phyloP scores from a whole-genome alignment of 2,797 vertebrate species.

The Toxotes lorentzi region DNA sequence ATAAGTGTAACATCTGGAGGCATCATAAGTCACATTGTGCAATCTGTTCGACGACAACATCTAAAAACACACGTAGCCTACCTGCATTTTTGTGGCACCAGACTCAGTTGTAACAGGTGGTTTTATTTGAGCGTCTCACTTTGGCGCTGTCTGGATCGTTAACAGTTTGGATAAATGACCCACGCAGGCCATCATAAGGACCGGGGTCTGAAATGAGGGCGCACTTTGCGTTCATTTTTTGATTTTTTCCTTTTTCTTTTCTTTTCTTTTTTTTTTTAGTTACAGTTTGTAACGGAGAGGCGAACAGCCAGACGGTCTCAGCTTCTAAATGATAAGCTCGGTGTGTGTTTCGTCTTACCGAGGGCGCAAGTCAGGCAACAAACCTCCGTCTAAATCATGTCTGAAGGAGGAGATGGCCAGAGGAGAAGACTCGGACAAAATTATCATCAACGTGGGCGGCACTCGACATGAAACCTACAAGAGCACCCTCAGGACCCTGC shows the following conservation, averaged over 20 bases:
- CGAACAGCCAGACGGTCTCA: conserved; percentile 71
- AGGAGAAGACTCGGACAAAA: conserved; percentile 96
- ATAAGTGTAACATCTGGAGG: conserved; percentile 20
- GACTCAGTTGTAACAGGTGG: conserved; percentile 73
- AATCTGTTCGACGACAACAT: neutral
- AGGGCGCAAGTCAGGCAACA: conserved; percentile 98
- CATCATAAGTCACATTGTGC: neutral
- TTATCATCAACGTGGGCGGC: conserved; percentile 97
- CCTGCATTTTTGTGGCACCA: conserved; percentile 10
- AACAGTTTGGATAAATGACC: conserved; percentile 27
- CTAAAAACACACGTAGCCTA: neutral
- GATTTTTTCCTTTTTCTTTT: no score
- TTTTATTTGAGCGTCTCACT: conserved; percentile 55
- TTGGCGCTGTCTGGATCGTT: conserved; percentile 13
- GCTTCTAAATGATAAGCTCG: conserved; percentile 96
- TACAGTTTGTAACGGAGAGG: conserved; percentile 36
- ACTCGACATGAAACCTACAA: conserved; percentile 98
- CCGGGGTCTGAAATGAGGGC: conserved; percentile 53
- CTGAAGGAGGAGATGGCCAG: conserved; percentile 97
- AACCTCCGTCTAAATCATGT: conserved; percentile 99
- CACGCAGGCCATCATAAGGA: conserved; percentile 10
- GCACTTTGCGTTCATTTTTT: conserved; percentile 47
- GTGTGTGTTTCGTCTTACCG: conserved; percentile 99
- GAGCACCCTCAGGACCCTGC: conserved; percentile 95
- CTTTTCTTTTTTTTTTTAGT: conserved; percentile 38